phyloP scores from a whole-genome alignment of 1,140 invertebrate species.

The Drosophila quadrilineata region DNA sequence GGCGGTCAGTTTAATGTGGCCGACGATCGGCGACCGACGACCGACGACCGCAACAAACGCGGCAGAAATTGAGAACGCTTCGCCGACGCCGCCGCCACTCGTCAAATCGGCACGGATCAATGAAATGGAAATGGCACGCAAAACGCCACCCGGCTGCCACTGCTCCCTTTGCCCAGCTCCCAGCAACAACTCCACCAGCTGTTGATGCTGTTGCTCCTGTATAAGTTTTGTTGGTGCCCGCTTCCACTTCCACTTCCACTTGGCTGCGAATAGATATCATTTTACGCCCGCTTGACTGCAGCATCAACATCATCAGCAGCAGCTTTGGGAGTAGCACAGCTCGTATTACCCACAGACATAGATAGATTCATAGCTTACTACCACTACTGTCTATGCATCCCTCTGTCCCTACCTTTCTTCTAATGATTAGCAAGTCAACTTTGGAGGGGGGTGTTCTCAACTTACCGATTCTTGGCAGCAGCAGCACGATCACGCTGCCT shows the following conservation, averaged over 20 bases:
- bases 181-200: no score
- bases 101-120: slow-evolving; percentile 73
- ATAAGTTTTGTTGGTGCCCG: slow-evolving; percentile 8
- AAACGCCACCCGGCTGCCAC: slow-evolving; percentile 12
- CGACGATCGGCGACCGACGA: slow-evolving; percentile 67
- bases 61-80: slow-evolving; percentile 77
- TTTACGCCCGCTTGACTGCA: slow-evolving; percentile 46
- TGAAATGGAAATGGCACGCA: slow-evolving; percentile 75
- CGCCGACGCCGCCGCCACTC: slow-evolving; percentile 44
- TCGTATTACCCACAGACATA: slow-evolving; percentile 40
- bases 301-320: slow-evolving; percentile 7
- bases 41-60: slow-evolving; percentile 70
- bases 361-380: background rate
- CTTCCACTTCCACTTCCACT: slow-evolving; percentile 40
- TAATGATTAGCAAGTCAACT: slow-evolving; percentile 44
- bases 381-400: background rate
- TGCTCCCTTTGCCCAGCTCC: background rate
- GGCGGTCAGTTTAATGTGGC: slow-evolving; percentile 80
- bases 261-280: slow-evolving; percentile 52
- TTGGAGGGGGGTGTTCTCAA: slow-evolving; percentile 27
- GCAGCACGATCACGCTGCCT: slow-evolving; percentile 98
- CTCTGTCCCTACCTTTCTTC: slow-evolving; percentile 6
- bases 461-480: slow-evolving; percentile 98
- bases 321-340: slow-evolving; percentile 11
- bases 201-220: slow-evolving; percentile 19